Conservation (phyloP, 2,888 invertebrate genomes). For the Furcula furcula region DNA sequence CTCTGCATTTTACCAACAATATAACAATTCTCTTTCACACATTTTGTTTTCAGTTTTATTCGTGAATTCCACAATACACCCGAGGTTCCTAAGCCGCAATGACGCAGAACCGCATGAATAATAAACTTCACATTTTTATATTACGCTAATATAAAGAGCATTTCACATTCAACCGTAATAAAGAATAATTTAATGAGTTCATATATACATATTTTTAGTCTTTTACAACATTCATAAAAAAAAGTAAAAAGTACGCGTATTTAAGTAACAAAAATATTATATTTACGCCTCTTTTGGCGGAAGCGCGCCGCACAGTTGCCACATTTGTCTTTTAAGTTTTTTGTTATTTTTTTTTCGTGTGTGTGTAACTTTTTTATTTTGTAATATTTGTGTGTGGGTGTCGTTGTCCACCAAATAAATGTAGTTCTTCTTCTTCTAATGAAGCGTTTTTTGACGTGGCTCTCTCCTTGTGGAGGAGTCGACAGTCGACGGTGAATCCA, state of each 20-base stretch:
- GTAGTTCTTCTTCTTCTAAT: no score
- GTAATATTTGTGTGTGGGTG: no score
- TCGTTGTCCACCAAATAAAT: no score
- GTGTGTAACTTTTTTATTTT: no score
- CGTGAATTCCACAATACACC: neutral
- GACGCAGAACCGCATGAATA: conserved; percentile 9
- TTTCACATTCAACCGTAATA: conserved; percentile 21
- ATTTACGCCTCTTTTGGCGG: conserved; percentile 34
- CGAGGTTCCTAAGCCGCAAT: conserved; percentile 15
- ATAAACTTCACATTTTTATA: conserved; percentile 22
- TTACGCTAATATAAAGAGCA: conserved; percentile 13
- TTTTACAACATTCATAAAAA: conserved; percentile 24
- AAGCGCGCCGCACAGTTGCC: no score
- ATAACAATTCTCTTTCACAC: no score
- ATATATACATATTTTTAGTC: conserved; percentile 21
- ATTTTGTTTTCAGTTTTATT: no score
- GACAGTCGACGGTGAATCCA: conserved; percentile 41
- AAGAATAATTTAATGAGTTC: conserved; percentile 20
- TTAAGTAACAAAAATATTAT: conserved; percentile 36
- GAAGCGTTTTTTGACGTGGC: no score
- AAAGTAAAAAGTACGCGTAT: conserved; percentile 24
- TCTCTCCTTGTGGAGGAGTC: no score
- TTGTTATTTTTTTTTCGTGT: no score
- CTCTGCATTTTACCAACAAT: no score
- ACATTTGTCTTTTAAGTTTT: no score